phyloP scores from a whole-genome alignment of 2,113 vertebrate species.

The Mustela nigripes region DNA sequence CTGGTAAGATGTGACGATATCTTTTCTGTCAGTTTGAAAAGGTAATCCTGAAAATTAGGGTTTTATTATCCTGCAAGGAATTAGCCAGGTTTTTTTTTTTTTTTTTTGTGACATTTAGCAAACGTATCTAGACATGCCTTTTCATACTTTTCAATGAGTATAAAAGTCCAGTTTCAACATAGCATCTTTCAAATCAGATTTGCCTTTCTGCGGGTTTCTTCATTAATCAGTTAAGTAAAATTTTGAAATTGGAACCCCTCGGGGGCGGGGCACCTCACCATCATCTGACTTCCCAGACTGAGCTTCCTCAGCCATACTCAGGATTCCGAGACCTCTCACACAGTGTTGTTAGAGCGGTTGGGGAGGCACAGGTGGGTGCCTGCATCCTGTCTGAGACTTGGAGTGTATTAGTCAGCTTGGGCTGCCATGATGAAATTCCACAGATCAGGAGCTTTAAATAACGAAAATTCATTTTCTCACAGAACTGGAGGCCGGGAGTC shows the following conservation, averaged over 20 bases:
- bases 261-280: fast-evolving
- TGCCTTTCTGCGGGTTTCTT: background rate
- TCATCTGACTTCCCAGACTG: too few relatives aligned
- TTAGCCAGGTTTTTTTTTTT: background rate
- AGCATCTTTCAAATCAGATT: background rate
- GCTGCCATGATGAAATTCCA: background rate
- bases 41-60: background rate
- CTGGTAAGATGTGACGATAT: background rate
- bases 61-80: background rate
- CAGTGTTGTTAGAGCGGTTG: background rate
- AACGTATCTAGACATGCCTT: background rate
- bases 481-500: background rate
- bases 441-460: background rate
- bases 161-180: background rate
- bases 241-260: background rate
- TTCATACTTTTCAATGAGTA: background rate
- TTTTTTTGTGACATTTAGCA: background rate
- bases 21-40: background rate
- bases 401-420: background rate
- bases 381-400: background rate
- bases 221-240: background rate
- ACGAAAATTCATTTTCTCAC: background rate
- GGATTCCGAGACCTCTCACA: background rate
- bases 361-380: background rate
- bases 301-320: background rate